Base-by-base conservation (phyloP, 2,888 invertebrate species). In the Aricia artaxerxes region DNA sequence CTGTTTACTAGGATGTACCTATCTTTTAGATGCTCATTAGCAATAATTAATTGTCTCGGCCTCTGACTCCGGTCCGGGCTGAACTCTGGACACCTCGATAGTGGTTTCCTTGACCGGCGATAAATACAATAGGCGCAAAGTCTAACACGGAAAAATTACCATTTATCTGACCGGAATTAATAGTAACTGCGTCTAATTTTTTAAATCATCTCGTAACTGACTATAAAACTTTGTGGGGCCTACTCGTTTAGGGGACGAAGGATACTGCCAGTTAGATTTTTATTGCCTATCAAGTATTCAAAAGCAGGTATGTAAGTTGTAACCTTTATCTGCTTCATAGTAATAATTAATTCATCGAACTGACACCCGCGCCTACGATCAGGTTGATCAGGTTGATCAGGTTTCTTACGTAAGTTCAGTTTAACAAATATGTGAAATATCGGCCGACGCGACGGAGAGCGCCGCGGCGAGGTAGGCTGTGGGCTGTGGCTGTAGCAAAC, bases 61-160 rank as follows among this genome's bases (percentile, higher is more conserved):
- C 49, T 79, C 53, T 78, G 80, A 77, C 79, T 76, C 61, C 72
- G 1, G 60, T 69, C 80, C 78, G 64, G 57, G 57, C 16, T 57
- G 57, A 4, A 64, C 64, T 81, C 78, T 75, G 75, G 24, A 75
- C 75, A 24, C 13, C 13, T 24, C 53, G 75, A 75, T 75, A 75
- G 44, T 44, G 7, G 31, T n/a, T 75, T 53, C 75, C 75, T 75
- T 53, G 49, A 73, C 44, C 75, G 49, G 53, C 11, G 64, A 75
- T 75, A 75, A 73, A 35, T 2, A 73, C 9, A 31, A 31, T 6
- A 75, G 75, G 75, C 75, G 24, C 75, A 75, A 75, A 75, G 53
- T 75, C 75, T 49, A 53, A 75, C 0, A 24, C n/a, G 40, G 13
- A 49, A 31, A 35, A 49, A 5, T 40, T 44, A 49, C 53, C 24